phyloP scores from a whole-genome alignment of 2,888 invertebrate genomes.

The Xylota segnis region DNA sequence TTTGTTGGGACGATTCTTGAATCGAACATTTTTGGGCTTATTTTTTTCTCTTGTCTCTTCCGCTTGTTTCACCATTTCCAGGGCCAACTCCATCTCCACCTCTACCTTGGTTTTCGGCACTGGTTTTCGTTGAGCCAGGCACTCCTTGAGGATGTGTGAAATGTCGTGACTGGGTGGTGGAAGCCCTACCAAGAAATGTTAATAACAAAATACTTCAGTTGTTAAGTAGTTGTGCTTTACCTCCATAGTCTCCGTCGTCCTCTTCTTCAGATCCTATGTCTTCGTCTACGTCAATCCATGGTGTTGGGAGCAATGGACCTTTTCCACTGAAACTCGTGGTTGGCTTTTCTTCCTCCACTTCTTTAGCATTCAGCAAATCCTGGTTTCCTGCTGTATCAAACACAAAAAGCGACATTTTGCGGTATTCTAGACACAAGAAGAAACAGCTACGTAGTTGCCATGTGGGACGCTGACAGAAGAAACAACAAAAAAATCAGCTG shows the following conservation, averaged over 20 bases:
- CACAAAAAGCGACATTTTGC: slow-evolving; percentile 81
- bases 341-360: slow-evolving; percentile 1
- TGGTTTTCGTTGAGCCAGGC: slow-evolving; percentile 54
- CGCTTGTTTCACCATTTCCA: slow-evolving; percentile 78
- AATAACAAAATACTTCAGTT: too few relatives aligned
- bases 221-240: slow-evolving; percentile 26
- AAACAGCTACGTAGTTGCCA: background rate
- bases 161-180: slow-evolving; percentile 78
- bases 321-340: slow-evolving; percentile 5
- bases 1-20: slow-evolving; percentile 44
- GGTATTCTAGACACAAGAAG: background rate
- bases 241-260: slow-evolving; percentile 78
- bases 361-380: slow-evolving; percentile 76
- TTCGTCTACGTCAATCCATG: slow-evolving; percentile 40
- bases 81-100: slow-evolving; percentile 77
- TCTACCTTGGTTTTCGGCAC: slow-evolving; percentile 68
- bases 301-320: slow-evolving; percentile 34
- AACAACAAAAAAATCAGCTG: background rate
- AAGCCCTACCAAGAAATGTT: slow-evolving; percentile 76
- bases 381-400: slow-evolving; percentile 81
- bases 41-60: slow-evolving; percentile 72
- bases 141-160: slow-evolving; percentile 77
- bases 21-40: slow-evolving; percentile 31
- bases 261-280: slow-evolving; percentile 75
- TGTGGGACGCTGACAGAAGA: slow-evolving; percentile 1